Percentiles rank a stretch among this genome's conserved stretches.
These are phyloP conservation scores for Nymphalis c-album DNA, from an alignment of 2,888 invertebrate genomes.

Conservation along the genomic window DNA sequence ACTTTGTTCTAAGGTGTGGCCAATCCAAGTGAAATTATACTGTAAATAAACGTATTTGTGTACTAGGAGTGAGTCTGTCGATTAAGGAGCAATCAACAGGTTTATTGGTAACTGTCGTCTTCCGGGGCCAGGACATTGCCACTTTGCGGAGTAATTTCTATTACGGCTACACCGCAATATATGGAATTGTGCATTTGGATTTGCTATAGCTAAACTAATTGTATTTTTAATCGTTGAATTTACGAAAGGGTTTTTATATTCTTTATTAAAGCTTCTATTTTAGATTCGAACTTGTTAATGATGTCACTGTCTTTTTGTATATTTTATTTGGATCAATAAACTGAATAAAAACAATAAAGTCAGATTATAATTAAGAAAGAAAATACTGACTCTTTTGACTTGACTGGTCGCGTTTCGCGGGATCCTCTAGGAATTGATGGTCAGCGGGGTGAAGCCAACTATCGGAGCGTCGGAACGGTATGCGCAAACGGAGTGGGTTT, in stretches of 20 bases:
- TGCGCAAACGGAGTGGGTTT: no score
- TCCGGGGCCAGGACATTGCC: slow-evolving; percentile 53
- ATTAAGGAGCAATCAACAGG: slow-evolving; percentile 63
- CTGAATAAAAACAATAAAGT: no score
- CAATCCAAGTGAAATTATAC: background rate
- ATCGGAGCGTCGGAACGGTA: no score
- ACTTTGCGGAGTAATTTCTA: slow-evolving; percentile 39
- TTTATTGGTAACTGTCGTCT: slow-evolving; percentile 54
- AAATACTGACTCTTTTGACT: no score
- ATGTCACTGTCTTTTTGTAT: no score
- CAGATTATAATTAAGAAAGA: no score
- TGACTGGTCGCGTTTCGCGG: no score
- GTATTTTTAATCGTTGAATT: background rate
- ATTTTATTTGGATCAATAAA: no score
- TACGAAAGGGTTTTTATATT: background rate
- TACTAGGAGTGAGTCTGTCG: slow-evolving; percentile 38
- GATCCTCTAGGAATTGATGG: no score
- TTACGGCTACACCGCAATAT: slow-evolving; percentile 27
- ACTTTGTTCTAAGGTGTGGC: background rate
- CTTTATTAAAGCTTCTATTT: no score
- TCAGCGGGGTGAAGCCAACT: no score
- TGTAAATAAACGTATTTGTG: slow-evolving; percentile 8
- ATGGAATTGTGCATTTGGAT: background rate
- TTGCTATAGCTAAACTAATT: background rate
- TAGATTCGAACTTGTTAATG: no score